These are phyloP conservation scores for Typhlichthys eigenmanni DNA, from an alignment of 2,797 vertebrate species.

Conservation along the genomic window DNA sequence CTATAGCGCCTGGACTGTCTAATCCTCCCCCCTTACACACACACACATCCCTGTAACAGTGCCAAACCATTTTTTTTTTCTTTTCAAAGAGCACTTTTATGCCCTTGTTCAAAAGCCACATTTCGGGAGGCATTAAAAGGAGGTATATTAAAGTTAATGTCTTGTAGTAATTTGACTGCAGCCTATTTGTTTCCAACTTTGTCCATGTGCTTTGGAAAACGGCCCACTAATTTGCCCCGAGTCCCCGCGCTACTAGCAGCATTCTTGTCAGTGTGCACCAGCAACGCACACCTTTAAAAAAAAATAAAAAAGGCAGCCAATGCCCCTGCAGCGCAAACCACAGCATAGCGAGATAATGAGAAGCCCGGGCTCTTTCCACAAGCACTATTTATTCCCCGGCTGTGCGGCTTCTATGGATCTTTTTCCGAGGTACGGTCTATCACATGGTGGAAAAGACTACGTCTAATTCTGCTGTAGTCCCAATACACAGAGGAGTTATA, in stretches of 20 bases:
- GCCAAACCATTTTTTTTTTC: conserved; percentile 13
- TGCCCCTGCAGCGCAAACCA: neutral
- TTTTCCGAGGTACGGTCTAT: conserved; percentile 17
- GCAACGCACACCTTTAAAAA: conserved; percentile 3
- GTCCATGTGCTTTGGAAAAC: conserved; percentile 2
- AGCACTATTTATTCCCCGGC: conserved; percentile 8
- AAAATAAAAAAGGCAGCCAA: neutral
- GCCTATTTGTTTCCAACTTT: neutral
- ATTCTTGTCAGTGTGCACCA: neutral
- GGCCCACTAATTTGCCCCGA: neutral
- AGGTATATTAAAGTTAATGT: neutral
- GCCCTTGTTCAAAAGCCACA: conserved; percentile 3
- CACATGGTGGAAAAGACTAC: neutral
- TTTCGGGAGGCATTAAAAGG: neutral
- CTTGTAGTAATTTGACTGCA: conserved; percentile 4
- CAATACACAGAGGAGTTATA: neutral
- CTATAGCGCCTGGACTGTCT: conserved; percentile 9
- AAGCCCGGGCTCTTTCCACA: neutral
- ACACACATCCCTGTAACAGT: conserved; percentile 15
- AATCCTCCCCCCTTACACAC: neutral
- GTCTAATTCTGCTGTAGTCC: neutral
- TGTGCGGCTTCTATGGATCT: conserved; percentile 1
- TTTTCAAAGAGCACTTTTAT: conserved; percentile 20
- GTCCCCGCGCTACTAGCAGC: neutral
- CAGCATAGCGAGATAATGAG: conserved; percentile 3